Evolutionary conservation across 2,888 invertebrate species (phyloP).

Genomic region (Brenthis hecate): DNA sequence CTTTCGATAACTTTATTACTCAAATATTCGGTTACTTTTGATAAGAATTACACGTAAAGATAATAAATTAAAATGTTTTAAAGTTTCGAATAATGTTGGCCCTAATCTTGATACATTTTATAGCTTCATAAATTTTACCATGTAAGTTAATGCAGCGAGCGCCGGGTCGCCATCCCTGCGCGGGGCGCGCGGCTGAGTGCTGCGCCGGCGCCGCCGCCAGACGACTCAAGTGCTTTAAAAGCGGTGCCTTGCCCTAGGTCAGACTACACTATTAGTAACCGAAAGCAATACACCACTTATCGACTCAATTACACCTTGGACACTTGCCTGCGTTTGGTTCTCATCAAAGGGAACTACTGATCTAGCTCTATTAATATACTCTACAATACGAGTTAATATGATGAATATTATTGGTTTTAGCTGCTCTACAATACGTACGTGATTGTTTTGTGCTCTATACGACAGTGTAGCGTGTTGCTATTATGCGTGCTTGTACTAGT

Average conservation of each 20-base stretch:
- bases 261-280: slow-evolving; percentile 32
- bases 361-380: slow-evolving; percentile 9
- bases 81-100: too few relatives aligned
- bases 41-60: too few relatives aligned
- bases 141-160: background rate
- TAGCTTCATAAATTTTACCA: background rate
- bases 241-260: slow-evolving; percentile 44
- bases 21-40: too few relatives aligned
- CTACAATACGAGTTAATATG: background rate
- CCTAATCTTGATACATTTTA: too few relatives aligned
- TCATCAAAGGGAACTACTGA: slow-evolving; percentile 30
- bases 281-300: slow-evolving; percentile 29
- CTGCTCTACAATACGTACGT: too few relatives aligned
- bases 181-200: slow-evolving; percentile 21
- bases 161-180: slow-evolving; percentile 12
- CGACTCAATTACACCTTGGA: slow-evolving; percentile 37
- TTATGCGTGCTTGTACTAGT: too few relatives aligned
- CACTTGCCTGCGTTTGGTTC: slow-evolving; percentile 37
- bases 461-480: too few relatives aligned
- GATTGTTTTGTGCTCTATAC: too few relatives aligned
- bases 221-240: slow-evolving; percentile 61
- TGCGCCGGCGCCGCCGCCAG: slow-evolving; percentile 42
- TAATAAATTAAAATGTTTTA: too few relatives aligned
- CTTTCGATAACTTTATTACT: too few relatives aligned
- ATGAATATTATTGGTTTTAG: background rate